Evolutionary conservation across 1,140 invertebrate species (phyloP).

Genomic region (Scaptodrosophila lebanonensis): DNA sequence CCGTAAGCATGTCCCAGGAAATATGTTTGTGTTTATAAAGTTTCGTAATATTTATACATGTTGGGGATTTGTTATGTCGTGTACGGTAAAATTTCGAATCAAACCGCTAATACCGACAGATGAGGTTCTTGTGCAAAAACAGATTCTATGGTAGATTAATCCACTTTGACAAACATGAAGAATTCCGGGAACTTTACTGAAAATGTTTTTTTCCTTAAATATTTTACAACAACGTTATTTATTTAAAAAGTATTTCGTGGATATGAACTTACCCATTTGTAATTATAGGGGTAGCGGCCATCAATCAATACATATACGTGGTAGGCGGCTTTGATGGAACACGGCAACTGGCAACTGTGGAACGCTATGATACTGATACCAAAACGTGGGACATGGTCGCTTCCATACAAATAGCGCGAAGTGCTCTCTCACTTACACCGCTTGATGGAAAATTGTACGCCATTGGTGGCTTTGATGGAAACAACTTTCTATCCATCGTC

Average conservation of each 20-base stretch:
- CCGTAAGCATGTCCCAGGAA: no score
- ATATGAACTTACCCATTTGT: background rate
- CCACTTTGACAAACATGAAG: no score
- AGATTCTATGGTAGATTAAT: no score
- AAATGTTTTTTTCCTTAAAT: no score
- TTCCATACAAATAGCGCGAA: conserved; percentile 84
- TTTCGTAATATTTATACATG: no score
- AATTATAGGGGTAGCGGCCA: conserved; percentile 83
- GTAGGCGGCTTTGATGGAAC: conserved; percentile 91
- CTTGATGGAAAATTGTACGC: conserved; percentile 90
- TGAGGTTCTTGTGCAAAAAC: no score
- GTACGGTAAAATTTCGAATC: no score
- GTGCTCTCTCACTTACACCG: conserved; percentile 89
- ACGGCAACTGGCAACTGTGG: conserved; percentile 86
- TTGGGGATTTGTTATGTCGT: no score
- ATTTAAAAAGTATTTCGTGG: background rate
- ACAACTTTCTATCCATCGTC: conserved; percentile 87
- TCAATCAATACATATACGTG: conserved; percentile 90
- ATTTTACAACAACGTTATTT: no score
- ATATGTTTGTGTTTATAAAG: no score
- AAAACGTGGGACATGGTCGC: conserved; percentile 85
- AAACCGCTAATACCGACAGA: no score
- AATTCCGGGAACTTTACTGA: no score
- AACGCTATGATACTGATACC: conserved; percentile 88
- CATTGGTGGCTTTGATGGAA: conserved; percentile 92